Base-by-base conservation (phyloP, 2,113 vertebrate genomes). In the Redunca redunca region DNA sequence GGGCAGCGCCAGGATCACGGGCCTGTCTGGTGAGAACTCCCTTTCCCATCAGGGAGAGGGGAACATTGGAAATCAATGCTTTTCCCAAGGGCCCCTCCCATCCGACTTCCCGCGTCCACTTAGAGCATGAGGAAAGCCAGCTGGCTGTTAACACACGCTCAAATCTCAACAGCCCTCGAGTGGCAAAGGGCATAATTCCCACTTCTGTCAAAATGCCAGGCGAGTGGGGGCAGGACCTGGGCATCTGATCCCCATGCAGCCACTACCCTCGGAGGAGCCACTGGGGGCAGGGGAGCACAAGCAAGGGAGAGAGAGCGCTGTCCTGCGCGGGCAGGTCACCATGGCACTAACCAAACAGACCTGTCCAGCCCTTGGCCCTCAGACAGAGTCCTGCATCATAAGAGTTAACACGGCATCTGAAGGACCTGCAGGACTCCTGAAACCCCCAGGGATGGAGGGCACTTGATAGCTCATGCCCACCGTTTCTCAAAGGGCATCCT, bases 181-280 rank as follows among this genome's bases (percentile, higher is more conserved):
- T 91, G 85, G 90, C 88, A 77, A 96, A 94, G 86, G 48, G 55
- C 91, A 53, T 83, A 86, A 98, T 96, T 97, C 78, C 88, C n/a
- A 88, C 80, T 93, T 97, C 82, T 91, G 80, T 97, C 82, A 96
- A 94, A 98, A 94, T 86, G 86, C 83, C 83, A 94, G 83, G 89
- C 46, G 74, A 83, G 77, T 81, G n/a, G 93, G 94, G 89, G 78
- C 86, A 84, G n/a, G 50, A 57, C 94, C 43, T 55, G 87, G 48
- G 26, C 52, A 58, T 77, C 74, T 95, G 80, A 60, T 80, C 91
- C 74, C 80, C 40, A 26, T 30, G 40, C 14, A 50, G 80, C 26
- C 43, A 2, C 46, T 28, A 19, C 25, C 77, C 53, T 90, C 4
- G 26, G 33, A 83, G 8, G 86, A 71, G 48, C 71, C 84, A 5